Evolutionary conservation across 2,888 invertebrate genomes (phyloP).

Genomic region (Parnassius glacialis): DNA sequence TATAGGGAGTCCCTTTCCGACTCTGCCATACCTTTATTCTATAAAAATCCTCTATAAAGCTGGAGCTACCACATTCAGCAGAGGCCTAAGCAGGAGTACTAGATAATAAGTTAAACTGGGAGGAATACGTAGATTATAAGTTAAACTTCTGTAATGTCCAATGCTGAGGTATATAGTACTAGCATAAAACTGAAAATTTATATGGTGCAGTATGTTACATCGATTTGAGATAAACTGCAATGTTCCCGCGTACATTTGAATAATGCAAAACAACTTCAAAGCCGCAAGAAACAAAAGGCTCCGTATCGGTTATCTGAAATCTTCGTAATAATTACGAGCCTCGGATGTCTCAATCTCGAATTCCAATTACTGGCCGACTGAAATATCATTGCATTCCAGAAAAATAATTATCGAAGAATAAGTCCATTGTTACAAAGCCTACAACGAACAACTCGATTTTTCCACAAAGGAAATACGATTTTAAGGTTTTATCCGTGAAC

Average conservation of each 20-base stretch:
- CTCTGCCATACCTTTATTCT: no score
- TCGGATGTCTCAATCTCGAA: constrained; percentile 68
- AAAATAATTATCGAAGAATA: constrained; percentile 59
- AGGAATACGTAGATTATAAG: no score
- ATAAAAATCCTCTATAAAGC: no score
- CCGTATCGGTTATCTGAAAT: constrained; percentile 64
- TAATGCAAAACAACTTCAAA: neutral
- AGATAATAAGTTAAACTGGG: no score
- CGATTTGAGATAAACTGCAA: neutral
- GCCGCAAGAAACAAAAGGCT: constrained; percentile 43
- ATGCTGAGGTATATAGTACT: no score
- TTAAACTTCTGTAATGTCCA: no score
- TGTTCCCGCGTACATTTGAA: neutral
- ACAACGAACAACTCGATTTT: constrained; percentile 29
- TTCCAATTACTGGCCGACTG: constrained; percentile 64
- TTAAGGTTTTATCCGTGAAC: constrained; percentile 28
- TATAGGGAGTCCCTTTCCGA: no score
- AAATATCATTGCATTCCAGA: constrained; percentile 61
- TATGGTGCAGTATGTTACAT: no score
- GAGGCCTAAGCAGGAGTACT: no score
- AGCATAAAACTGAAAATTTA: no score
- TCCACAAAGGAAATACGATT: constrained; percentile 23
- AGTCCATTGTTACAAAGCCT: constrained; percentile 52
- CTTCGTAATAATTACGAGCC: constrained; percentile 76
- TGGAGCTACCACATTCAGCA: no score